phyloP scores from a whole-genome alignment of 2,888 invertebrate species.

The Synanthedon andrenaeformis region DNA sequence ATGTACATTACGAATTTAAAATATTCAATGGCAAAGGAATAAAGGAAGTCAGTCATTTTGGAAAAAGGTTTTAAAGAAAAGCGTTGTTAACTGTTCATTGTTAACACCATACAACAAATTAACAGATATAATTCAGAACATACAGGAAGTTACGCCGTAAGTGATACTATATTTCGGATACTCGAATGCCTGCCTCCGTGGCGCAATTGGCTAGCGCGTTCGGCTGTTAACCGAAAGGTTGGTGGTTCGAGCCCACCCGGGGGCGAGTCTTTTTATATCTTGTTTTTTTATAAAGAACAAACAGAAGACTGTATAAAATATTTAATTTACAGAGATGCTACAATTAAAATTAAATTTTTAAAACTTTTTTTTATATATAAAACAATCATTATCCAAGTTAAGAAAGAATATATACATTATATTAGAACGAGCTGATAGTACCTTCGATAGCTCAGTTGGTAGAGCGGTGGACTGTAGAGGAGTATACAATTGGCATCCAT shows the following conservation, averaged over 20 bases:
- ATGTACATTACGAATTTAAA: too few relatives aligned
- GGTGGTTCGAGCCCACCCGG: slow-evolving; percentile 11
- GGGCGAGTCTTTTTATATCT: slow-evolving; percentile 6
- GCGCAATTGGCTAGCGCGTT: slow-evolving; percentile 90
- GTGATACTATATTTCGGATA: slow-evolving; percentile 19
- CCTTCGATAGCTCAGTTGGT: slow-evolving; percentile 73
- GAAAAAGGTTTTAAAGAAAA: too few relatives aligned
- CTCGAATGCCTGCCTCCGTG: slow-evolving; percentile 38
- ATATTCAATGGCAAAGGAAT: too few relatives aligned
- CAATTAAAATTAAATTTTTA: not conserved
- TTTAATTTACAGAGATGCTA: not conserved
- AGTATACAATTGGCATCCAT: slow-evolving; percentile 42
- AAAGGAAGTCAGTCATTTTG: too few relatives aligned
- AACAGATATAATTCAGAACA: too few relatives aligned
- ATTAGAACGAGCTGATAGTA: not conserved
- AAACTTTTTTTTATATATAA: not conserved
- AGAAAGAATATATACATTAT: not conserved
- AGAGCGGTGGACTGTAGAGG: slow-evolving; percentile 71
- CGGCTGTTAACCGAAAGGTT: slow-evolving; percentile 97
- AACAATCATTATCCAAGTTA: not conserved
- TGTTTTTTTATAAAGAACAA: not conserved
- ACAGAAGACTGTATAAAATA: not conserved
- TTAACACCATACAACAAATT: too few relatives aligned
- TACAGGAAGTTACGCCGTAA: not conserved
- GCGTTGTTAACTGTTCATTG: too few relatives aligned